These are phyloP conservation scores for Rhabditophanes sp. DNA, from an alignment of 2,888 invertebrate species.

Conservation along the genomic window DNA sequence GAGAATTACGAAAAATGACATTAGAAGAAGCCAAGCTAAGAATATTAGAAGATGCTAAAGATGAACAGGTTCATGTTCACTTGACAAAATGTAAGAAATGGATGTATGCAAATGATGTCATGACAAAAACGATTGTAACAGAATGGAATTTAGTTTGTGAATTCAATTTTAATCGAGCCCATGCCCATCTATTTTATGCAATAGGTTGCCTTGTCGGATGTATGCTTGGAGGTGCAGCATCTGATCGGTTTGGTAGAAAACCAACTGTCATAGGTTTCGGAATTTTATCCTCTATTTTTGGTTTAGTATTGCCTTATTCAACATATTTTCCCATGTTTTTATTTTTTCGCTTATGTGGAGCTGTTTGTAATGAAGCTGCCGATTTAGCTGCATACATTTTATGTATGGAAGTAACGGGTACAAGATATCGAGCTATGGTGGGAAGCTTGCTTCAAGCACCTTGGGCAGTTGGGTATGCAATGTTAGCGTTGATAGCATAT, in stretches of 20 bases:
- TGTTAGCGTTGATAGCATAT: conserved; percentile 43
- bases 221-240: conserved; percentile 36
- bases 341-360: conserved; percentile 29
- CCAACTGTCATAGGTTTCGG: conserved; percentile 44
- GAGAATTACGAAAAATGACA: conserved; percentile 26
- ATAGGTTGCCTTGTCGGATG: conserved; percentile 43
- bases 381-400: conserved; percentile 44
- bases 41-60: conserved; percentile 9
- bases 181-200: conserved; percentile 44
- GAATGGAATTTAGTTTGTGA: conserved; percentile 44
- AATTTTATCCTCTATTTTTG: conserved; percentile 42
- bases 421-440: conserved; percentile 40
- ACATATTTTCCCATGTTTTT: conserved; percentile 37
- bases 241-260: conserved; percentile 42
- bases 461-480: conserved; percentile 43
- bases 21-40: conserved; percentile 30
- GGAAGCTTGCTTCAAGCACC: conserved; percentile 42
- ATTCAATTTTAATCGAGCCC: conserved; percentile 39
- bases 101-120: conserved; percentile 36
- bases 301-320: conserved; percentile 40
- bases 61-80: conserved; percentile 15
- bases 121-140: conserved; percentile 43
- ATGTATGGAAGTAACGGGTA: conserved; percentile 44
- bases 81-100: conserved; percentile 27
- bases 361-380: conserved; percentile 41